Evolutionary conservation across 1,140 invertebrate species (phyloP), one percentile per base, ranked within the genome.

Genomic region (Helicoverpa zea): DNA sequence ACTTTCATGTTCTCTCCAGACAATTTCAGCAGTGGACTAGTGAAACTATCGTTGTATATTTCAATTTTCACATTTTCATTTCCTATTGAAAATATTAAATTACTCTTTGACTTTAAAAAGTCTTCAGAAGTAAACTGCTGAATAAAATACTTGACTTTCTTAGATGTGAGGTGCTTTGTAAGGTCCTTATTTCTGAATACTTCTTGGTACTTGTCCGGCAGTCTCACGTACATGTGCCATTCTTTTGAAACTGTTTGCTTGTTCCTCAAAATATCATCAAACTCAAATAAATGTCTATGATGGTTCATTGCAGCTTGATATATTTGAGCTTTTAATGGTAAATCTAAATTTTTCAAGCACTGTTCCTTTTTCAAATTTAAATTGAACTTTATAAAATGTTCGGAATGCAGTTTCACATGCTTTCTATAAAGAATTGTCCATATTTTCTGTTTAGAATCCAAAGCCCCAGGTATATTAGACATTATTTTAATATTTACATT

Each of bases 321-420:
- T 56, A 93, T 81, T 63, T 88, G 59, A 16, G 86, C 70, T 10
- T 87, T 68, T 43, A 90, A 66, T 29, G 83, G 35, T 56, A 83
- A 82, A 30, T 68, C 51, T n/a, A 72, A 13, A 35, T 80, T 82
- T 51, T 87, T 86, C 10, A 87, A 84, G 76, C 68, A 66, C 10
- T 78, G 63, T 16, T 81, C 83, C 49, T 63, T 82, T 18, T 63
- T 84, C n/a, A 43, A 13, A 29, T 73, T 68, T 54, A 79, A 58
- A 10, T 83, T 52, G 52, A 83, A 87, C 80, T 86, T 88, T 16
- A 94, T 91, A 73, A 94, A 94, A 63, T 93, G 83, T 82, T 92
- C 88, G 14, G 91, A 78, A 79, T 84, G 84, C 52, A 94, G 66
- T 35, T 66, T 23, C 14, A 91, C 75, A 63, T 77, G 54, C 81